Percentiles rank a stretch among this genome's conserved stretches.
Conservation (phyloP, 35 echinoderm and acorn worm genomes). For the Heliocidaris erythrogramma region DNA sequence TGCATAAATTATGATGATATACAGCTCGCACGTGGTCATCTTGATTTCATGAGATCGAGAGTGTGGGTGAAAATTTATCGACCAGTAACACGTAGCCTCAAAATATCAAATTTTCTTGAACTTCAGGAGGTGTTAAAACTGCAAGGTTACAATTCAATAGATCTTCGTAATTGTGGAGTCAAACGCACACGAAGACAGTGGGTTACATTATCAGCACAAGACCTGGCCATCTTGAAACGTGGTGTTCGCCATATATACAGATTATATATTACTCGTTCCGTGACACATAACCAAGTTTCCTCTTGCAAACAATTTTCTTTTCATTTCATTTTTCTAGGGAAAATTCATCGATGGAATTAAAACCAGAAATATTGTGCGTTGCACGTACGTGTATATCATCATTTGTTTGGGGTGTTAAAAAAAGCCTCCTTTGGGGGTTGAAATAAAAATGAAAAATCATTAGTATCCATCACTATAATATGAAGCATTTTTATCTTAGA, state of each 20-base stretch:
- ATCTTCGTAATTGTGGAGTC: neutral
- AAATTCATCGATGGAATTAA: neutral
- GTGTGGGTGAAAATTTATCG: neutral
- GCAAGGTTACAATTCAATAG: neutral
- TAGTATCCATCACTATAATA: too few species aligned
- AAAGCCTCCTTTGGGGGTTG: too few species aligned
- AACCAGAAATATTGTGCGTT: neutral
- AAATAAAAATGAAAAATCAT: too few species aligned
- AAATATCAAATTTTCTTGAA: neutral
- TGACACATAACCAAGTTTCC: neutral
- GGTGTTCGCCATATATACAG: neutral
- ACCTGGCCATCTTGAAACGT: neutral
- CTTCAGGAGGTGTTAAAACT: neutral
- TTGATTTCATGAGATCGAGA: neutral
- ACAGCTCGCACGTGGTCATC: neutral
- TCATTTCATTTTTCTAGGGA: neutral
- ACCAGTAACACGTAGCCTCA: neutral
- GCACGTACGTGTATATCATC: neutral
- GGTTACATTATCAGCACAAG: neutral
- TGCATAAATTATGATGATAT: neutral
- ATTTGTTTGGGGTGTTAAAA: too few species aligned
- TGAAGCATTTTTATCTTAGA: too few species aligned
- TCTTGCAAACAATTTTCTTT: neutral
- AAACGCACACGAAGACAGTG: neutral
- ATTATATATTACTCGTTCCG: neutral